These are phyloP conservation scores for Bruchidius siliquastri DNA, from an alignment of 2,888 invertebrate species.

Conservation along the genomic window DNA sequence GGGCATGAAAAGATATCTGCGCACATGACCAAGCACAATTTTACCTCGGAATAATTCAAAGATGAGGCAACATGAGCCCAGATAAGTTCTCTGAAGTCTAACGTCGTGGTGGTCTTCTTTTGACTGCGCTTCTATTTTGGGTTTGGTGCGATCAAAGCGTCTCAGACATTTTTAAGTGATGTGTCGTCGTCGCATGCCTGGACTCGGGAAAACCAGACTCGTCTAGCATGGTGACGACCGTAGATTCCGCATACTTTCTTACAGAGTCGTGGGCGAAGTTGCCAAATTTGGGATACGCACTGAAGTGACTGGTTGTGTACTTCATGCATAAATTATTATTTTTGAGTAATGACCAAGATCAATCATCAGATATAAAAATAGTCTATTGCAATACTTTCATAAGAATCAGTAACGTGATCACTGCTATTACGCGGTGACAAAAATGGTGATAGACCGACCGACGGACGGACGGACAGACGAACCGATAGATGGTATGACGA, in stretches of 20 bases:
- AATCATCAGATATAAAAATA: no score
- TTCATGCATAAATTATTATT: no score
- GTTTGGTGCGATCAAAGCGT: not conserved
- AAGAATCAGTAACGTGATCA: no score
- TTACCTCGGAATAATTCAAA: not conserved
- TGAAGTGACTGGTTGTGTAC: no score
- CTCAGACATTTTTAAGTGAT: not conserved
- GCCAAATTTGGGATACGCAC: slow-evolving; percentile 1
- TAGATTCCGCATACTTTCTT: slow-evolving; percentile 43
- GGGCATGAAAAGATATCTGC: no score
- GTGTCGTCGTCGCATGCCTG: slow-evolving; percentile 1
- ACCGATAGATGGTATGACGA: no score
- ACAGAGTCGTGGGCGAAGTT: slow-evolving; percentile 1
- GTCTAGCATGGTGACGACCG: slow-evolving; percentile 34
- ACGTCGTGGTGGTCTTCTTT: not conserved
- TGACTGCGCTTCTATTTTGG: not conserved
- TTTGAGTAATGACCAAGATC: no score
- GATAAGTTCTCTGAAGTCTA: not conserved
- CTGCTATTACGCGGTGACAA: no score
- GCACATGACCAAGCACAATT: not conserved
- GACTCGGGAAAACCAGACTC: slow-evolving; percentile 42
- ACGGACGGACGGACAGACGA: no score
- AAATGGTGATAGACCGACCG: no score
- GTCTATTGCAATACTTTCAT: no score
- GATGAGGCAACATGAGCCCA: not conserved